Evolutionary conservation across 1,140 invertebrate genomes (phyloP).

Genomic region (Pachyrhynchus sulphureomaculatus): DNA sequence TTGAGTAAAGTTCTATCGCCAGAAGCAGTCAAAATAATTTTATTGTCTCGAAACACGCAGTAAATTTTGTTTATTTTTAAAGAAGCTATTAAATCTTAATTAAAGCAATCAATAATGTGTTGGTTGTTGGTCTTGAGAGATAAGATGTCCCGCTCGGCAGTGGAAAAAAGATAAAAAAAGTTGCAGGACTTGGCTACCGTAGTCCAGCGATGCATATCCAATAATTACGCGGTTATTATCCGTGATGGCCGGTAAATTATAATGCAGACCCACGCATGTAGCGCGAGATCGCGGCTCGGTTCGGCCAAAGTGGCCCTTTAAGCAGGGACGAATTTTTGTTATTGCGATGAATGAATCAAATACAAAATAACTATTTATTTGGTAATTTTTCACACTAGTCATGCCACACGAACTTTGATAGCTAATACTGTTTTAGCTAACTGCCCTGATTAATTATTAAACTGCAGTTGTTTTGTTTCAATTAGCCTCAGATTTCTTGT

Average conservation of each 20-base stretch:
- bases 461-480: no score
- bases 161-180: constrained; percentile 24
- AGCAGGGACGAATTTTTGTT: constrained; percentile 12
- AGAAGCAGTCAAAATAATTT: no score
- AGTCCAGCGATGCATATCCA: constrained; percentile 40
- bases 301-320: constrained; percentile 31
- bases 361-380: no score
- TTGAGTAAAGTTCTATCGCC: not conserved
- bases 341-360: not conserved
- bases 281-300: not conserved
- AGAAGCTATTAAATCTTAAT: constrained; percentile 33
- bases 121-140: constrained; percentile 30
- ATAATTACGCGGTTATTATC: constrained; percentile 45
- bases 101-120: constrained; percentile 34
- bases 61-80: constrained; percentile 25
- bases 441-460: no score
- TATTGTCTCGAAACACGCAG: not conserved
- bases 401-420: no score
- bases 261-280: constrained; percentile 28
- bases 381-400: no score
- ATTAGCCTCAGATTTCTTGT: no score
- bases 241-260: constrained; percentile 43
- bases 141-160: constrained; percentile 24
- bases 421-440: no score
- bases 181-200: constrained; percentile 24